Evolutionary conservation across 2,888 invertebrate genomes (phyloP), one percentile per base, ranked within the genome.

Genomic region (Acholoe squamosa): DNA sequence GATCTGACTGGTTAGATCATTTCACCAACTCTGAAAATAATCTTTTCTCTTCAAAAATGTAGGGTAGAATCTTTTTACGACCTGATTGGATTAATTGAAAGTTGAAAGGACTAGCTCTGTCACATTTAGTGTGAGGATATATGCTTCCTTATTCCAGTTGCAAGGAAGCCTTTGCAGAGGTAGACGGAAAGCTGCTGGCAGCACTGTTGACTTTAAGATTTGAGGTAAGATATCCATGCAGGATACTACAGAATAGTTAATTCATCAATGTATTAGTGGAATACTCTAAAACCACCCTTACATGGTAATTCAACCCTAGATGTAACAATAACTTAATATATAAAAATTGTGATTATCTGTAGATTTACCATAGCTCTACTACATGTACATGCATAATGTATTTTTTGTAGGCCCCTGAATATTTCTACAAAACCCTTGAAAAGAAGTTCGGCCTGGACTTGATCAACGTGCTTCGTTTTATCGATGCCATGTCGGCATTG

Each of bases 391-490:
- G n/a, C n/a, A n/a, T n/a, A n/a, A n/a, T 31, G 12, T 19, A 14
- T 80, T 28, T 28, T 16, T 80, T 43, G 14, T 34, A 89, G 71
- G 89, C 89, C 0, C 89, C 89, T n/a, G 89, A 89, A 43, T 89
- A 43, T 43, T 89, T 71, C 89, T 89, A 89, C 52, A 3, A 76
- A 10, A 76, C 71, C n/a, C 22, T 89, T n/a, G 89, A 89, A n/a
- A 71, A 51, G 10, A 71, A 89, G 51, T 71, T 89, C 43, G 7
- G 51, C n/a, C 71, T 76, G 22, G 76, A 76, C 51, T 3, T 76
- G 5, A 22, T 25, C 14, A 51, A 51, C 51, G 51, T 89, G 10
- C 89, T 89, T 0, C 34, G 51, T 0, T 51, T 89, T 3, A 76
- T 71, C 28, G n/a, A 67, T n/a, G 89, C 89, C 14, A 28, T 89